A percentile compares a stretch with the other conserved stretches of the same genome.
Conservation (phyloP, 2,888 invertebrate species). For the Pseudococcus jackbeardsleyi region DNA sequence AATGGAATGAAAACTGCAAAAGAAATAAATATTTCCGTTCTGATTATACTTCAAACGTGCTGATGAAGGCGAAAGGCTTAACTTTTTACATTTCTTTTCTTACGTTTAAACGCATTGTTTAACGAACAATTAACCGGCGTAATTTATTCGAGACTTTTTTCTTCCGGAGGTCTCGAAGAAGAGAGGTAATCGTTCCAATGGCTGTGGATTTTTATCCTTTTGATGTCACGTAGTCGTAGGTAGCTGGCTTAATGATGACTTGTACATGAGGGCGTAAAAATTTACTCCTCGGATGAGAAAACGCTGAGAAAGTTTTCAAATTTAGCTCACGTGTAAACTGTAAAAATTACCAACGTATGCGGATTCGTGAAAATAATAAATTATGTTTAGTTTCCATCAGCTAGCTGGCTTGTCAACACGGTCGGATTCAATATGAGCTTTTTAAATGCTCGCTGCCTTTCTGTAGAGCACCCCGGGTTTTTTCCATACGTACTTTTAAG, state of each 20-base stretch:
- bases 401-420: constrained; percentile 11
- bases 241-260: constrained; percentile 21
- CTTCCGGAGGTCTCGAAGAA: background rate
- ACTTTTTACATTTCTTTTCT: constrained; percentile 31
- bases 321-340: constrained; percentile 40
- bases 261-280: constrained; percentile 29
- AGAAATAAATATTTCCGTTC: constrained; percentile 42
- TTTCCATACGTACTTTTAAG: background rate
- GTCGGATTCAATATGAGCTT: constrained; percentile 1
- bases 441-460: background rate
- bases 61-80: constrained; percentile 2
- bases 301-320: constrained; percentile 7
- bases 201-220: background rate
- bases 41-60: constrained; percentile 24
- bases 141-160: constrained; percentile 27
- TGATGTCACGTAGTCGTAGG: constrained; percentile 31
- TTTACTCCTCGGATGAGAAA: background rate
- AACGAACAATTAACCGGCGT: constrained; percentile 18
- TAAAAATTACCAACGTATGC: constrained; percentile 30
- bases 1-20: constrained; percentile 33
- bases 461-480: background rate
- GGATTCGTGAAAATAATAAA: constrained; percentile 25
- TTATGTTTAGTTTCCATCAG: constrained; percentile 29
- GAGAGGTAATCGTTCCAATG: background rate
- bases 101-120: constrained; percentile 15